Percentiles rank a stretch among this genome's conserved stretches.
Evolutionary conservation across 2,797 vertebrate genomes (phyloP).

Genomic region (Sebastes baramenuke): DNA sequence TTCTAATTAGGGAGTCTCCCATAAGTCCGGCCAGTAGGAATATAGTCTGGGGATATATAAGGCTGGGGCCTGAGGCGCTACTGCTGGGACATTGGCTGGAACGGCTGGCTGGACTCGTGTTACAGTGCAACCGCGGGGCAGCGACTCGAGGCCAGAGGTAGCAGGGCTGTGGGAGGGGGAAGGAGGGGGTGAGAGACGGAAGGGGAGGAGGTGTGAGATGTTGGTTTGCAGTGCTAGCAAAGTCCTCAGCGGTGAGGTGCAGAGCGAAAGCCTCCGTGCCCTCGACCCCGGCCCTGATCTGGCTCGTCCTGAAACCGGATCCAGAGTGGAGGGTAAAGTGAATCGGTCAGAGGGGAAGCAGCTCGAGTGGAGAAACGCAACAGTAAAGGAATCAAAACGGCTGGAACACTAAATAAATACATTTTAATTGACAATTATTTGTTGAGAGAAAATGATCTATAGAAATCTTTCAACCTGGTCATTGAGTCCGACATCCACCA

Average conservation of each 20-base stretch:
- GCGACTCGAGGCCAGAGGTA: slow-evolving; percentile 14
- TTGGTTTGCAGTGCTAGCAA: slow-evolving; percentile 75
- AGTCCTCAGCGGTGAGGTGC: slow-evolving; percentile 70
- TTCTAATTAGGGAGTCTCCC: slow-evolving; percentile 82
- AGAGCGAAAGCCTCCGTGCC: slow-evolving; percentile 27
- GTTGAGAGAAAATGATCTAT: neutral
- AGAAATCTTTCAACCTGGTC: slow-evolving; percentile 86
- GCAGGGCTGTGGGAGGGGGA: neutral
- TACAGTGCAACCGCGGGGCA: slow-evolving; percentile 63
- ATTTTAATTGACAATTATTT: neutral
- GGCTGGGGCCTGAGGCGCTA: slow-evolving; percentile 61
- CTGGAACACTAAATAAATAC: neutral
- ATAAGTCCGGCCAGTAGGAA: slow-evolving; percentile 73
- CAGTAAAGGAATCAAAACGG: neutral
- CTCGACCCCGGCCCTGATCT: slow-evolving; percentile 35
- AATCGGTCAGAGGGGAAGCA: slow-evolving; percentile 34
- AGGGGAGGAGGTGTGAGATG: slow-evolving; percentile 56
- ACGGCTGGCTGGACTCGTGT: slow-evolving; percentile 58
- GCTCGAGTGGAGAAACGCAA: neutral
- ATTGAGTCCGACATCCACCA: slow-evolving; percentile 92
- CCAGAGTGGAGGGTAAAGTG: slow-evolving; percentile 39
- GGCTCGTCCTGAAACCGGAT: slow-evolving; percentile 64
- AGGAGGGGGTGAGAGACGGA: neutral
- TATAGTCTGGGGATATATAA: slow-evolving; percentile 81
- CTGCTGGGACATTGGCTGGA: slow-evolving; percentile 64